These are phyloP conservation scores for Tetanocera ferruginea DNA, from an alignment of 2,888 invertebrate genomes.

Conservation along the genomic window DNA sequence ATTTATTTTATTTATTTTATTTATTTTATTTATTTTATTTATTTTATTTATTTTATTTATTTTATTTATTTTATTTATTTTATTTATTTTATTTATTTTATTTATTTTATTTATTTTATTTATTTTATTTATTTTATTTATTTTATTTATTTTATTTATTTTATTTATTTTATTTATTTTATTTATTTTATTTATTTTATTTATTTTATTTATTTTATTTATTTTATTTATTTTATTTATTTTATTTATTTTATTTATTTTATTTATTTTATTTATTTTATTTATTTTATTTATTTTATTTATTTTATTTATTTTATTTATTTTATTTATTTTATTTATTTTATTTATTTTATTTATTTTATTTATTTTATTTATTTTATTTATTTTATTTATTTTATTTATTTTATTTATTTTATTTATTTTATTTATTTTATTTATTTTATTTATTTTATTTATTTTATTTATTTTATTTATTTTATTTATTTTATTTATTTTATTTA, in stretches of 20 bases:
- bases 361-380: background rate
- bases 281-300: background rate
- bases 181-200: background rate
- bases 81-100: background rate
- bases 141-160: background rate
- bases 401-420: background rate
- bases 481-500: background rate
- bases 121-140: background rate
- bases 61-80: background rate
- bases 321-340: background rate
- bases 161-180: background rate
- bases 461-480: background rate
- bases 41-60: background rate
- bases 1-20: background rate
- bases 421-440: background rate
- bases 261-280: background rate
- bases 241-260: background rate
- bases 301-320: background rate
- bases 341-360: background rate
- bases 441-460: background rate
- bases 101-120: background rate
- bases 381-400: background rate
- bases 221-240: background rate
- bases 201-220: background rate
- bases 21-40: background rate